Percentiles rank a stretch among this genome's conserved stretches.
phyloP scores from a whole-genome alignment of 2,113 vertebrate genomes.

The Heterocephalus glaber region DNA sequence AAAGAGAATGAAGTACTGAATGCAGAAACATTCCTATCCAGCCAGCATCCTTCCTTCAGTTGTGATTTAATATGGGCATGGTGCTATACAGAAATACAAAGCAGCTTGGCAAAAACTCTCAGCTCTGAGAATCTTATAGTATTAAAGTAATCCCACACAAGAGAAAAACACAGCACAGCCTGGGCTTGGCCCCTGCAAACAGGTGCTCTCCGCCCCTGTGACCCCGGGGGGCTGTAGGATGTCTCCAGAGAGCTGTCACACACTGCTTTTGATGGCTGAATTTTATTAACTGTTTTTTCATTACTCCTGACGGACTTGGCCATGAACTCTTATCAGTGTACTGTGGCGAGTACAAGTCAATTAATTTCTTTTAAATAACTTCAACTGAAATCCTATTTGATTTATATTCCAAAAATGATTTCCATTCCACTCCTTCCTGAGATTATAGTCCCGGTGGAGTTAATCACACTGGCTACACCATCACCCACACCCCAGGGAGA shows the following conservation, averaged over 20 bases:
- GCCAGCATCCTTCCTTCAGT: conserved; percentile 5
- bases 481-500: conserved; percentile 59
- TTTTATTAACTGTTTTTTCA: conserved; percentile 76
- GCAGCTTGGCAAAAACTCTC: conserved; percentile 70
- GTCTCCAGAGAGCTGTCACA: neutral
- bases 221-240: neutral
- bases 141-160: conserved; percentile 68
- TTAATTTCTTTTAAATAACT: conserved; percentile 81
- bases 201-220: neutral
- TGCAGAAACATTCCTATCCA: conserved; percentile 58
- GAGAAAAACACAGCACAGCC: conserved; percentile 55
- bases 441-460: conserved; percentile 60
- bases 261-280: conserved; percentile 50
- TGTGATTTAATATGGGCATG: conserved; percentile 65
- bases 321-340: conserved; percentile 76
- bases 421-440: conserved; percentile 61
- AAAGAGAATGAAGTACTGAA: conserved; percentile 48
- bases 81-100: conserved; percentile 65
- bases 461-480: conserved; percentile 44
- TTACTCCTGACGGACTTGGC: conserved; percentile 71
- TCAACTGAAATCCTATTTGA: conserved; percentile 77
- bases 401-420: conserved; percentile 77
- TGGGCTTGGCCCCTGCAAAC: conserved; percentile 26
- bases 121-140: conserved; percentile 65
- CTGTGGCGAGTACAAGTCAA: conserved; percentile 79